Conservation (phyloP, 2,797 vertebrate species). For the Chelidonichthys spinosus region DNA sequence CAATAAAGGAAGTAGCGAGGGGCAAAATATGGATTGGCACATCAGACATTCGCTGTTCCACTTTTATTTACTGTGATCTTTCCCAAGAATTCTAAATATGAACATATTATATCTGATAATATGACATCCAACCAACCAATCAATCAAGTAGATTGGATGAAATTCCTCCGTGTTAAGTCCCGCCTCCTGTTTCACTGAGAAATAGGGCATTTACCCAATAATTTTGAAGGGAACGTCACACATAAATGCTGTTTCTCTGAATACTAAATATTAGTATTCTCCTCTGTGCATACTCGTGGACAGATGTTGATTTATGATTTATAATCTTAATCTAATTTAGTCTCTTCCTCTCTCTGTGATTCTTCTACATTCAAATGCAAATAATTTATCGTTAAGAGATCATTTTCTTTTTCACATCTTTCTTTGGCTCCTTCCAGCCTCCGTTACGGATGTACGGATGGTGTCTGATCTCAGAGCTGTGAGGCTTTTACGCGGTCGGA, state of each 20-base stretch:
- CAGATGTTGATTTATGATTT: not conserved
- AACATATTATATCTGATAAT: no score
- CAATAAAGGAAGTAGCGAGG: not conserved
- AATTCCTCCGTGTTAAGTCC: no score
- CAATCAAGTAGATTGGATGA: no score
- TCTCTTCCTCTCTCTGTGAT: not conserved
- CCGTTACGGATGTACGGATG: not conserved
- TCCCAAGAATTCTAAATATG: no score
- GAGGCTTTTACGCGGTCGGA: slow-evolving; percentile 27
- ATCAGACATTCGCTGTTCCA: not conserved
- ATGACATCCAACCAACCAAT: no score
- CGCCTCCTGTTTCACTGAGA: no score
- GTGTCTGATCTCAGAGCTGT: slow-evolving; percentile 35
- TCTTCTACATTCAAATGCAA: not conserved
- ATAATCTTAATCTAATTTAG: no score
- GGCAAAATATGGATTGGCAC: not conserved
- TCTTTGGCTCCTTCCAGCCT: not conserved
- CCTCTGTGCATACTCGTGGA: not conserved
- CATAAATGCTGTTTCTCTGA: slow-evolving; percentile 10
- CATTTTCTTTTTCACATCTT: not conserved
- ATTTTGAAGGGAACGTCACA: not conserved
- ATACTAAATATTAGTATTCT: slow-evolving; percentile 12
- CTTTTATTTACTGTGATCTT: not conserved
- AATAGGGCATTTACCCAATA: no score
- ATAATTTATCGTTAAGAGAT: not conserved